Evolutionary conservation across 1,140 invertebrate species (phyloP), one percentile per base, ranked within the genome.

Genomic region (Atta cephalotes): DNA sequence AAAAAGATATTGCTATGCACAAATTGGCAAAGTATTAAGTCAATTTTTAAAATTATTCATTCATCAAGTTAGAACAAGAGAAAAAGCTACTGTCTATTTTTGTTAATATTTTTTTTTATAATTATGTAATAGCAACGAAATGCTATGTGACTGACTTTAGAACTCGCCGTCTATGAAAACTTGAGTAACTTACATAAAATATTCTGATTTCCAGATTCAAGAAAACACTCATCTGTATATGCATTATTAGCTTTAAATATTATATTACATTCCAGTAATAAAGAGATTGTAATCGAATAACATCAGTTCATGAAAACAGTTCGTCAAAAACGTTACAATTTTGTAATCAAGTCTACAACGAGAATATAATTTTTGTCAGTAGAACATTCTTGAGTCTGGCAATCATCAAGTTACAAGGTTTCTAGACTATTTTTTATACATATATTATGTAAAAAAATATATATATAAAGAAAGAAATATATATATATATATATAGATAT

Each of bases 361-460:
- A 85, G 53, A 39, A 21, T 16, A 56, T 66, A 65, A 53, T 53
- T 78, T 45, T 51, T 65, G n/a, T 78, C 60, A 51, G 31, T 56
- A 51, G 21, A 79, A n/a, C 39, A 21, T 70, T 66, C 21, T 85
- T 86, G 80, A 87, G 58, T 87, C 76, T 88, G 80, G 79, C 79
- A 89, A 86, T 88, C 87, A 63, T 89, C 88, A 68, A 90, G 80
- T 89, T 74, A 90, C 78, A 39, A 88, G 51, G 49, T 89, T 86
- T 87, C 76, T 56, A 60, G 87, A 82, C 78, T 89, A 90, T 90
- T 92, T 92, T 92, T 92, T 92, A 90, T 90, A 91, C 90, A 60
- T 91, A 88, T 66, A 77, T 80, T 88, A 89, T 89, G 88, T 62
- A 79, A 85, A 89, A 84, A 84, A 70, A 86, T 21, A 81, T 58